Base-by-base conservation (phyloP, 2,888 invertebrate species). In the Branchipolynoe longqiensis region DNA sequence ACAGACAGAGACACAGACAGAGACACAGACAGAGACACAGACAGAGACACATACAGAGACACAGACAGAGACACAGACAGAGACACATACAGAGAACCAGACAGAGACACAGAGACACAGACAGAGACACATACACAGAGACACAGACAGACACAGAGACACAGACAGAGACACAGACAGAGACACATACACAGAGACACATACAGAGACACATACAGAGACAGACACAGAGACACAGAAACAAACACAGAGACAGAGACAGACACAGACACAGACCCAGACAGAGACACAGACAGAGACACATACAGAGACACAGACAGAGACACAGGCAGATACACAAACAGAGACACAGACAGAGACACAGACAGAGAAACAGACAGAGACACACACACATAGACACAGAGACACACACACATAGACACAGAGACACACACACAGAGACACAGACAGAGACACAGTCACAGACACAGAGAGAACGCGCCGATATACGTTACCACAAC, bases 391-490 rank as follows among this genome's bases (percentile, higher is more conserved):
- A 64, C 28, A 28, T 1, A 64, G n/a, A 64, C 4, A 64, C 28
- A 64, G 3, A 4, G 4, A 28, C 4, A 64, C 18, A 64, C 28
- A n/a, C 28, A 64, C 18, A 64, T 1, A 28, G 64, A 64, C 2
- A n/a, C 4, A 64, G 64, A 64, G 3, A 64, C 28, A 64, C 28
- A 64, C 33, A 12, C n/a, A 4, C 1, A 64, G 64, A 64, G 18
- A 64, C 28, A 64, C 3, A 64, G 64, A n/a, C 31, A 64, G 64
- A 64, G 64, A 64, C 3, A 64, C 3, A 28, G 64, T 28, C 33
- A 64, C 3, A 64, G 64, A 64, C 3, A 4, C 2, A 64, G 64
- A 64, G 4, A 36, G 4, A 64, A n/a, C n/a, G n/a, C n/a, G n/a
- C n/a, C n/a, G n/a, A n/a, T n/a, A n/a, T n/a, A n/a, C n/a, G n/a